Evolutionary conservation across 2,888 invertebrate species (phyloP).

Genomic region (Lepas anatifera): DNA sequence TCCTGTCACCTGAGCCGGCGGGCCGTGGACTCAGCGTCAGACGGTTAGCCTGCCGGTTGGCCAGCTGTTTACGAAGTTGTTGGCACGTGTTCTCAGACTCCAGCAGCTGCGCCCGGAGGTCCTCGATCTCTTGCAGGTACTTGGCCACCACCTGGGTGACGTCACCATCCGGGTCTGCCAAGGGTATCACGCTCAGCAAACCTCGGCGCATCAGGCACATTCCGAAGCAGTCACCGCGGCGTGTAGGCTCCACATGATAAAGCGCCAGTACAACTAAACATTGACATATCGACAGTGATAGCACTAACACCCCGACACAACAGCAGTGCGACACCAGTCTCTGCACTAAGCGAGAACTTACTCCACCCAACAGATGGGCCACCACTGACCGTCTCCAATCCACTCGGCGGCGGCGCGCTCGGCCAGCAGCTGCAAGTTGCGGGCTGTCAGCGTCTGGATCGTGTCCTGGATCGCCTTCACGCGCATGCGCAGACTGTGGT

Average conservation of each 20-base stretch:
- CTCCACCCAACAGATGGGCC: background rate
- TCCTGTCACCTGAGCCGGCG: too few species aligned
- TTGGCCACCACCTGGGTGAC: slow-evolving; percentile 60
- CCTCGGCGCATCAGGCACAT: too few species aligned
- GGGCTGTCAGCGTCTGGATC: slow-evolving; percentile 67
- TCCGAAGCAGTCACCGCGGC: too few species aligned
- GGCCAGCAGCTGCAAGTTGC: slow-evolving; percentile 63
- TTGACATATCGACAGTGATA: too few species aligned
- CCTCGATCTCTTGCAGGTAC: slow-evolving; percentile 84
- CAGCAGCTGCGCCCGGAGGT: slow-evolving; percentile 70
- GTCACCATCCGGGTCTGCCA: slow-evolving; percentile 32
- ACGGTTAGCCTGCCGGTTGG: slow-evolving; percentile 27
- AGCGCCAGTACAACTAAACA: too few species aligned
- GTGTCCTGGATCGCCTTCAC: slow-evolving; percentile 93
- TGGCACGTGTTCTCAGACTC: slow-evolving; percentile 74
- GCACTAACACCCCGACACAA: too few species aligned
- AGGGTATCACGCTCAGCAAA: too few species aligned
- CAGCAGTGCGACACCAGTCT: too few species aligned
- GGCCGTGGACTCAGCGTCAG: too few species aligned
- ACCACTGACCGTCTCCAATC: slow-evolving; percentile 20
- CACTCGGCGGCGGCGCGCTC: slow-evolving; percentile 45
- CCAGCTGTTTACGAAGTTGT: slow-evolving; percentile 44
- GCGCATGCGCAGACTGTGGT: slow-evolving; percentile 70
- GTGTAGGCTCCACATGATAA: too few species aligned
- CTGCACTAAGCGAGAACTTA: too few species aligned